Conservation (phyloP, 2,797 vertebrate species). For the Hippoglossus hippoglossus region DNA sequence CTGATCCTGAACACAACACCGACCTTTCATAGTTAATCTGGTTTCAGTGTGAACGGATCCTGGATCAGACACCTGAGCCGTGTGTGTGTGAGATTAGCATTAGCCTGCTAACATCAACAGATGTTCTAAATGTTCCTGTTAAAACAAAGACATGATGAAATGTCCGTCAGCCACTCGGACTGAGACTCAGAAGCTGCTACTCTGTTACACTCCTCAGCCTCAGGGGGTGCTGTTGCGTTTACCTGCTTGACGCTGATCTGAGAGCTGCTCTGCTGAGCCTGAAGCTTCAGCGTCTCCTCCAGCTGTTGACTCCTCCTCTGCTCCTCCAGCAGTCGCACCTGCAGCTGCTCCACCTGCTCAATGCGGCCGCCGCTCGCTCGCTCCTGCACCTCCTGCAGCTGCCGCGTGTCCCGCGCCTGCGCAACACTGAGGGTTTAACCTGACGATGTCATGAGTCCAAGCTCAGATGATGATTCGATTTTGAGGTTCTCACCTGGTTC, state of each 20-base stretch:
- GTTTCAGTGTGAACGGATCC: no score
- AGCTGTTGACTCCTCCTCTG: slow-evolving; percentile 76
- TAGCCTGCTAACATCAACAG: no score
- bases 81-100: no score
- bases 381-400: slow-evolving; percentile 80
- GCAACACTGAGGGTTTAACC: slow-evolving; percentile 61
- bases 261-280: slow-evolving; percentile 78
- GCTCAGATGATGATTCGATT: background rate
- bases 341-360: slow-evolving; percentile 42
- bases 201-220: no score
- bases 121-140: background rate
- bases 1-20: slow-evolving; percentile 82
- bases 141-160: no score
- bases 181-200: no score
- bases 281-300: slow-evolving; percentile 76
- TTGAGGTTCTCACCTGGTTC: slow-evolving; percentile 64
- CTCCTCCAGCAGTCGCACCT: slow-evolving; percentile 76
- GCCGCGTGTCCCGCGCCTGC: slow-evolving; percentile 73
- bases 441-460: no score
- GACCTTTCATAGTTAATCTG: no score
- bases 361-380: slow-evolving; percentile 43
- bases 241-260: slow-evolving; percentile 85
- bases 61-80: no score
- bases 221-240: background rate
- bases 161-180: no score